phyloP scores from a whole-genome alignment of 2,888 invertebrate species.

The Troides aeacus region DNA sequence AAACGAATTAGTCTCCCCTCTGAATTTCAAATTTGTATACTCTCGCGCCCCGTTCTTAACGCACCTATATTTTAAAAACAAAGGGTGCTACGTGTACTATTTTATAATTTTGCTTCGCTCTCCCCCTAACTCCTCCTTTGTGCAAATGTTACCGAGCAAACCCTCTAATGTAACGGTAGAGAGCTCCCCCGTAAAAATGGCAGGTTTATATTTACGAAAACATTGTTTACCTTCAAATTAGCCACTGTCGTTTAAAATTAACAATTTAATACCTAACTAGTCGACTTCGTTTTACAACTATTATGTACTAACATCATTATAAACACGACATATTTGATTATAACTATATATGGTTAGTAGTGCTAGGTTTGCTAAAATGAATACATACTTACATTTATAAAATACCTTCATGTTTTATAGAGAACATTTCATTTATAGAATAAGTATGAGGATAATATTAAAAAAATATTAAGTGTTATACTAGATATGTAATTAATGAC shows the following conservation, averaged over 20 bases:
- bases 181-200: constrained; percentile 58
- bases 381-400: too few species aligned
- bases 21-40: constrained; percentile 73
- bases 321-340: too few species aligned
- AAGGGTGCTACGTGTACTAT: constrained; percentile 68
- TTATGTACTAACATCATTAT: too few species aligned
- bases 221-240: constrained; percentile 31
- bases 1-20: constrained; percentile 79
- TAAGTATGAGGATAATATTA: too few species aligned
- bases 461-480: too few species aligned
- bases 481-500: too few species aligned
- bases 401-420: too few species aligned
- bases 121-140: constrained; percentile 42
- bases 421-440: too few species aligned
- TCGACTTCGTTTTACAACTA: too few species aligned
- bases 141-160: constrained; percentile 63
- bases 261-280: background rate
- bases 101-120: constrained; percentile 65
- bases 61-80: constrained; percentile 63
- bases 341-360: too few species aligned
- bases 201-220: constrained; percentile 56
- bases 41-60: constrained; percentile 65
- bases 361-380: too few species aligned
- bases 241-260: constrained; percentile 11
- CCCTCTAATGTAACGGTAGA: constrained; percentile 67